Conservation (phyloP, 2,113 vertebrate species). For the Scalopus aquaticus region DNA sequence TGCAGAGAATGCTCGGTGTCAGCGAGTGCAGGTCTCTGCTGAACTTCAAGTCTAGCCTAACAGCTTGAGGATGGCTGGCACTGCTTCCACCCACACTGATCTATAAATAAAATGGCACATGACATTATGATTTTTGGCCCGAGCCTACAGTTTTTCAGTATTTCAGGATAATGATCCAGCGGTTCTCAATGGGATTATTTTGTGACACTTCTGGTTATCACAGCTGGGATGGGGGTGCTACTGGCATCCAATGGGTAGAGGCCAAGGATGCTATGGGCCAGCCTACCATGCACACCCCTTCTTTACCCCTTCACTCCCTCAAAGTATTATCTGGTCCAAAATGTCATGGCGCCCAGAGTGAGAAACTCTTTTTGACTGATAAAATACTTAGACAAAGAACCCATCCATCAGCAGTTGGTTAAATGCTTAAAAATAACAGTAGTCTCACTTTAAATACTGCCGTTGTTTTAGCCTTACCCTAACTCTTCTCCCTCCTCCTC, state of each 20-base stretch:
- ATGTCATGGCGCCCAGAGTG: not conserved
- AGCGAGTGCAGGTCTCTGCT: not conserved
- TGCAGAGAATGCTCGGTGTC: not conserved
- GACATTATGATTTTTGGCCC: slow-evolving; percentile 7
- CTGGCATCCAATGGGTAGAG: not conserved
- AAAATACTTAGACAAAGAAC: not conserved
- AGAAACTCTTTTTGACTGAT: not conserved
- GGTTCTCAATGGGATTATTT: not conserved
- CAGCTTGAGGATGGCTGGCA: slow-evolving; percentile 61
- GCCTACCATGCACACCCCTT: not conserved
- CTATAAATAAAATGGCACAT: slow-evolving; percentile 51
- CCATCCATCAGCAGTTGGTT: not conserved
- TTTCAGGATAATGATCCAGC: slow-evolving; percentile 30
- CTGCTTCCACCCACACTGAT: not conserved
- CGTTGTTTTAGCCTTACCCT: not conserved
- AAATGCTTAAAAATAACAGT: not conserved
- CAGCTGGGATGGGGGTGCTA: no score
- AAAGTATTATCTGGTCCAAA: not conserved
- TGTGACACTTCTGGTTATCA: not conserved
- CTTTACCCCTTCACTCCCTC: no score
- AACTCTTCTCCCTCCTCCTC: no score
- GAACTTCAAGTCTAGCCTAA: slow-evolving; percentile 29
- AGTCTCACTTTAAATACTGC: not conserved
- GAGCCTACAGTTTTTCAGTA: slow-evolving; percentile 14
- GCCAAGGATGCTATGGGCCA: not conserved